A percentile compares a stretch with the other conserved stretches of the same genome.
Evolutionary conservation across 1,140 invertebrate species (phyloP).

Genomic region (Pteromalus puparum): DNA sequence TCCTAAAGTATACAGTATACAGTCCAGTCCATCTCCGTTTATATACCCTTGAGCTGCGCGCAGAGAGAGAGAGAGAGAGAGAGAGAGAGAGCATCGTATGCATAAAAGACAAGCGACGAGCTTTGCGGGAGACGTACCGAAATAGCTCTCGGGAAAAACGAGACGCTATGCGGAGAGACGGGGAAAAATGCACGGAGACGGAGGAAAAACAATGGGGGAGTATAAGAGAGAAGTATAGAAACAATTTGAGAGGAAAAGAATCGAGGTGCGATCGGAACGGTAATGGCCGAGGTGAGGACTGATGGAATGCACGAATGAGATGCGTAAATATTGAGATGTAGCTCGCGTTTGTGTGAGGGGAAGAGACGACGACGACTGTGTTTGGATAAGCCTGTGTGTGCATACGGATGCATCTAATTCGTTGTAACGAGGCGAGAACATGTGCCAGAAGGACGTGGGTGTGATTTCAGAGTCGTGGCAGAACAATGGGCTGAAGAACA

Average conservation of each 20-base stretch:
- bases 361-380: not conserved
- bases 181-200: not conserved
- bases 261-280: not conserved
- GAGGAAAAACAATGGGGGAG: conserved; percentile 40
- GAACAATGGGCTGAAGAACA: not conserved
- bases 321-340: not conserved
- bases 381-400: not conserved
- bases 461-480: not conserved
- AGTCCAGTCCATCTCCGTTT: not conserved
- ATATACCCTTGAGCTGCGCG: not conserved
- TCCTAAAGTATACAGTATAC: not conserved
- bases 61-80: not conserved
- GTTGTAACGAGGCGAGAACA: not conserved
- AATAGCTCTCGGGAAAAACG: conserved; percentile 7
- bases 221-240: too few relatives aligned
- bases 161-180: not conserved
- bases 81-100: not conserved
- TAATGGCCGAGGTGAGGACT: not conserved
- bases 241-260: conserved; percentile 1
- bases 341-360: not conserved
- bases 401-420: not conserved
- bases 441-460: not conserved
- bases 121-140: conserved; percentile 1
- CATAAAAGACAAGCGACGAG: conserved; percentile 17
- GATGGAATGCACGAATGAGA: not conserved